A percentile compares a stretch with the other conserved stretches of the same genome.
These are phyloP conservation scores for Megaceryle torquata DNA, from an alignment of 2,113 vertebrate genomes.

Conservation along the genomic window DNA sequence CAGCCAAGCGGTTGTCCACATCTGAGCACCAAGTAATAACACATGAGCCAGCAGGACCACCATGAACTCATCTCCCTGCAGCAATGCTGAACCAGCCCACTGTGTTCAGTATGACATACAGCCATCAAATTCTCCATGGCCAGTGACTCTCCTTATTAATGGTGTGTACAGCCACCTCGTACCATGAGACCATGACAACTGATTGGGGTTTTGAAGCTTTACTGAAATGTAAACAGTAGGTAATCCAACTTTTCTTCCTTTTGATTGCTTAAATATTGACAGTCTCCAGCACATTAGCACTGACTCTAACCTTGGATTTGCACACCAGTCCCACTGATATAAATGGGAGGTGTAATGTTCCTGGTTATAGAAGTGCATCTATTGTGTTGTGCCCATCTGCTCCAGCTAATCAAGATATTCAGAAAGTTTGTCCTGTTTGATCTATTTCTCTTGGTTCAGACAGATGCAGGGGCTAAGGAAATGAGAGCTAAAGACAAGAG, in stretches of 20 bases:
- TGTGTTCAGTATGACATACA: fast-evolving
- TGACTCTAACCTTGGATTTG: background rate
- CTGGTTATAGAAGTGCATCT: background rate
- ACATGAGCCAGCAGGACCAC: background rate
- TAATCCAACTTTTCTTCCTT: conserved; percentile 27
- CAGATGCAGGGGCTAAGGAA: background rate
- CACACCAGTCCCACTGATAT: background rate
- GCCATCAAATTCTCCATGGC: fast-evolving
- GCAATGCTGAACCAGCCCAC: background rate
- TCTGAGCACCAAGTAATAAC: background rate
- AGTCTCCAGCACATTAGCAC: conserved; percentile 33
- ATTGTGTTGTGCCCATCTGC: conserved; percentile 43
- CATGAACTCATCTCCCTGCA: fast-evolving
- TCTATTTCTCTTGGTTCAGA: background rate
- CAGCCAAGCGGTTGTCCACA: background rate
- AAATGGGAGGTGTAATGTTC: background rate
- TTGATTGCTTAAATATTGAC: conserved; percentile 62
- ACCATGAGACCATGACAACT: conserved; percentile 24
- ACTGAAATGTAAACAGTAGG: conserved; percentile 47
- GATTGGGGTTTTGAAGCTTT: conserved; percentile 9
- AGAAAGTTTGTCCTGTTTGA: conserved; percentile 20
- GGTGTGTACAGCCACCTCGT: background rate
- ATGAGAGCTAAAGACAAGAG: background rate
- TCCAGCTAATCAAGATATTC: conserved; percentile 17
- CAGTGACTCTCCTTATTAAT: background rate